These are phyloP conservation scores for Coranthus polyacanthus DNA, from an alignment of 2,797 vertebrate species.

Conservation along the genomic window DNA sequence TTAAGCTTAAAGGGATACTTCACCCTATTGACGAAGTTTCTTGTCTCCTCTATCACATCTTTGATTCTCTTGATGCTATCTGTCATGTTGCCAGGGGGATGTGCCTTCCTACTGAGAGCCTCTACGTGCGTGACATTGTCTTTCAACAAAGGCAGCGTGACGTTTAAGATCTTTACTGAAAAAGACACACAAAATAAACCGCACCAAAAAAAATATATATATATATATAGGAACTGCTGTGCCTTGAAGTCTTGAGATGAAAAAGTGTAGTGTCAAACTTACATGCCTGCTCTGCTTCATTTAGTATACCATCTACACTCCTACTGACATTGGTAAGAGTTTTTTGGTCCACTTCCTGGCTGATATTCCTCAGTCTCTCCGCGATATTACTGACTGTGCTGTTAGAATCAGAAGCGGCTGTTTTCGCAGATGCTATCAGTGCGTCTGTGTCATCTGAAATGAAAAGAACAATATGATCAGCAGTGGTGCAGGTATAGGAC, in stretches of 20 bases:
- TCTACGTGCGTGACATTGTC: slow-evolving; percentile 77
- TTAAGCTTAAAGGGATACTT: slow-evolving; percentile 17
- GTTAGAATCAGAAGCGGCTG: slow-evolving; percentile 72
- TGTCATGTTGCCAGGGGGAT: slow-evolving; percentile 85
- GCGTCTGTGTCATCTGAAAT: slow-evolving; percentile 79
- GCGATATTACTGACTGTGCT: slow-evolving; percentile 71
- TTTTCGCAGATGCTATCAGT: slow-evolving; percentile 80
- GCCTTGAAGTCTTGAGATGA: slow-evolving; percentile 4
- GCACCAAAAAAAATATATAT: not conserved
- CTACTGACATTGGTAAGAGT: slow-evolving; percentile 38
- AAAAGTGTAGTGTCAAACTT: slow-evolving; percentile 32
- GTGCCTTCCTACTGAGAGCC: slow-evolving; percentile 78
- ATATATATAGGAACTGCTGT: not conserved
- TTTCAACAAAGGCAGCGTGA: slow-evolving; percentile 81
- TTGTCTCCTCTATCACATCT: slow-evolving; percentile 90
- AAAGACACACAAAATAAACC: slow-evolving; percentile 9
- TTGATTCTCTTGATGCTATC: slow-evolving; percentile 88
- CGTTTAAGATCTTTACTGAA: slow-evolving; percentile 64
- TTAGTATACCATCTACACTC: slow-evolving; percentile 78
- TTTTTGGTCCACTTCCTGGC: slow-evolving; percentile 81
- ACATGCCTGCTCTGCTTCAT: slow-evolving; percentile 85
- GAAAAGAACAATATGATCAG: not conserved
- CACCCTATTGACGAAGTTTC: slow-evolving; percentile 90
- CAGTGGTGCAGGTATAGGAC: not conserved
- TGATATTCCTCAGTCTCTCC: slow-evolving; percentile 83